A percentile compares a stretch with the other conserved stretches of the same genome.
Conservation (phyloP, 2,113 vertebrate genomes). For the Paradoxurus hermaphroditus region DNA sequence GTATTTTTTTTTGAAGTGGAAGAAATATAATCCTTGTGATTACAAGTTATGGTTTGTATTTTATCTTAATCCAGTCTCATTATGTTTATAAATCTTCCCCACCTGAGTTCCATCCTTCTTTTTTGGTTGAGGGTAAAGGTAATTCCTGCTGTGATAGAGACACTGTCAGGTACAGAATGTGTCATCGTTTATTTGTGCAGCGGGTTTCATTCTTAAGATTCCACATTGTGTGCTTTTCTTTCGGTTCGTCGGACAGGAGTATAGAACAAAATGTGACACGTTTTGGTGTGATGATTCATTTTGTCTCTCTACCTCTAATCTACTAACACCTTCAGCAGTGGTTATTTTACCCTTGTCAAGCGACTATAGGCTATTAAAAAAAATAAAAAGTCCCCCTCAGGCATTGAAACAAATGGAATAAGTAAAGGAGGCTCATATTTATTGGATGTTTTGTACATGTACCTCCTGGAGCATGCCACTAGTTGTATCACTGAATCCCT, state of each 20-base stretch:
- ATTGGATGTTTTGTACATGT: not conserved
- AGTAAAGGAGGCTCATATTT: not conserved
- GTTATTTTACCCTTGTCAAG: not conserved
- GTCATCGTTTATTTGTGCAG: slow-evolving; percentile 24
- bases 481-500: not conserved
- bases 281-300: not conserved
- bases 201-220: slow-evolving; percentile 25
- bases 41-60: not conserved
- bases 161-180: not conserved
- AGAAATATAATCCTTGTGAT: not conserved
- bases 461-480: not conserved
- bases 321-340: not conserved
- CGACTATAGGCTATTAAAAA: not conserved
- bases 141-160: not conserved
- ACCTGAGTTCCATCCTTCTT: not conserved
- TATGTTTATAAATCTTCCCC: not conserved
- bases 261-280: not conserved
- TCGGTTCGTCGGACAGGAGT: not conserved
- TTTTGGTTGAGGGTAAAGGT: not conserved
- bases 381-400: not conserved
- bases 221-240: not conserved
- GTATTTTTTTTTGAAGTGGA: not conserved
- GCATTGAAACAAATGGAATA: not conserved
- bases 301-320: not conserved
- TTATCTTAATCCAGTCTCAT: not conserved